These are phyloP conservation scores for Platycheirus rosarum DNA, from an alignment of 2,888 invertebrate genomes.

Conservation along the genomic window DNA sequence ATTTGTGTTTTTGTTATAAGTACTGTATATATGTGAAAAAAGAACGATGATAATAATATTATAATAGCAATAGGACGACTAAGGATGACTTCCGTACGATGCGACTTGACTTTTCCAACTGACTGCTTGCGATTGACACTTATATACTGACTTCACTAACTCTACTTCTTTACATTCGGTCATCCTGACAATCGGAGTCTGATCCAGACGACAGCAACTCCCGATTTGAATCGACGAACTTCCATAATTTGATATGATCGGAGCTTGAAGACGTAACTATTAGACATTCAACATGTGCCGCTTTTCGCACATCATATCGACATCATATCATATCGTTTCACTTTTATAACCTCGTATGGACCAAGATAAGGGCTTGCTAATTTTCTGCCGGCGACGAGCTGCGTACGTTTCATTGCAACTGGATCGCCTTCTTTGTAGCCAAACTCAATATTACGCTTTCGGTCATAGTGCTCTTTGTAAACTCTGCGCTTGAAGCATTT, in stretches of 20 bases:
- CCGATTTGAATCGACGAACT: slow-evolving; percentile 25
- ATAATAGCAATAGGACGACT: too few relatives aligned
- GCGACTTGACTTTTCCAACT: too few relatives aligned
- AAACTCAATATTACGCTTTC: slow-evolving; percentile 44
- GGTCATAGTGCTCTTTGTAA: slow-evolving; percentile 64
- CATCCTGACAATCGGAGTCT: slow-evolving; percentile 58
- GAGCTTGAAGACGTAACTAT: slow-evolving; percentile 49
- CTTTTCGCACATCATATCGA: slow-evolving; percentile 52
- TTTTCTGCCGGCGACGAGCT: background rate
- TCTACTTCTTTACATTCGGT: slow-evolving; percentile 53
- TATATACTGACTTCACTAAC: background rate
- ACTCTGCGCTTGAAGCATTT: slow-evolving; percentile 57
- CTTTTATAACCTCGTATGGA: slow-evolving; percentile 66
- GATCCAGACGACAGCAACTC: slow-evolving; percentile 57
- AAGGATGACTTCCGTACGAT: too few relatives aligned
- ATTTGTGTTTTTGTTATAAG: too few relatives aligned
- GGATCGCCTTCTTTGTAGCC: slow-evolving; percentile 33
- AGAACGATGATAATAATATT: too few relatives aligned
- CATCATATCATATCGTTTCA: slow-evolving; percentile 60
- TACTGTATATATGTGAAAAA: too few relatives aligned
- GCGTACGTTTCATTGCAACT: slow-evolving; percentile 3
- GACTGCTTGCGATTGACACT: too few relatives aligned
- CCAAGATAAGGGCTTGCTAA: slow-evolving; percentile 64
- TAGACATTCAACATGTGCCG: slow-evolving; percentile 43
- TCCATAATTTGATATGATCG: slow-evolving; percentile 66